Evolutionary conservation across 2,888 invertebrate species (phyloP), one percentile per base, ranked within the genome.

Genomic region (Rotaria magnacalcarata): DNA sequence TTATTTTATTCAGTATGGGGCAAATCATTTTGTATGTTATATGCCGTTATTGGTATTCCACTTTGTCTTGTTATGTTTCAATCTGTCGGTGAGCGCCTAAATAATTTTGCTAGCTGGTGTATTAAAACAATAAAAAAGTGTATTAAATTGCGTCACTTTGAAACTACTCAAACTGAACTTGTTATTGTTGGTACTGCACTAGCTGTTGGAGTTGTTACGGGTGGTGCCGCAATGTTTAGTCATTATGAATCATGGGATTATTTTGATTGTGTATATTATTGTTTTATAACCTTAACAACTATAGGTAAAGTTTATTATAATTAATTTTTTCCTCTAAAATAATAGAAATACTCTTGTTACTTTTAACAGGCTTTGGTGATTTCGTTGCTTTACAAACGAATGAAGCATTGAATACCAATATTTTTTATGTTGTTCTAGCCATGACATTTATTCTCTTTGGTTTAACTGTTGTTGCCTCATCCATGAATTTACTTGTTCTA

Each of bases 361-460:
- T 54, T 8, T 8, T 54, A 67, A 14, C 34, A 67, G 67, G 67
- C 34, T 67, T 67, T 41, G 67, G 67, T 34, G 67, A 67, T 67
- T 67, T 67, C 34, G 67, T 67, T 67, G 67, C 67, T 67, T 67
- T 67, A 34, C 67, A 67, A 67, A 67, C 34, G 0, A 67, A 67
- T 67, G 67, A 67, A 67, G 67, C 67, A 34, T 67, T 67, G 27
- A 67, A 67, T 67, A 67, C 94, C 89, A 95, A 96, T 90, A 97
- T 97, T 0, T 96, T 97, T 85, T 98, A 99, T 91, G 98, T 99
- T 74, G 96, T 96, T 0, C 93, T 99, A 88, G 96, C 96, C 90
- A 93, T 99, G 88, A 95, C 99, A 52, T 99, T 99, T 92, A 99
- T 99, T 88, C 93, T 99, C n/a, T 97, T 98, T 90, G 99, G 99